Conservation (phyloP, 2,113 vertebrate genomes). For the Cyprinodon brontotheroides region DNA sequence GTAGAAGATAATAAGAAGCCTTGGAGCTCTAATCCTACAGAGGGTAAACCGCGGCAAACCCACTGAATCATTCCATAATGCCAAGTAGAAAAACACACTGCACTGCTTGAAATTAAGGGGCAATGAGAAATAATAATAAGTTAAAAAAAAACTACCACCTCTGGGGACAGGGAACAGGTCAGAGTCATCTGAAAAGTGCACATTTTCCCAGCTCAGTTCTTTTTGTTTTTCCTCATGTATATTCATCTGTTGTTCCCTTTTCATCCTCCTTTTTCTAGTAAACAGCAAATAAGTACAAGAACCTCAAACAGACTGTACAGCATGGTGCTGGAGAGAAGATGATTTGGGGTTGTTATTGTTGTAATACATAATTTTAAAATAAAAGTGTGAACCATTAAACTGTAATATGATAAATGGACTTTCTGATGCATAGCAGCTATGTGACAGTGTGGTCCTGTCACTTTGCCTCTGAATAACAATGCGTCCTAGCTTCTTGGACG, state of each 20-base stretch:
- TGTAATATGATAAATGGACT: too few relatives aligned
- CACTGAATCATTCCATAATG: slow-evolving; percentile 64
- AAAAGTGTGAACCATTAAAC: too few relatives aligned
- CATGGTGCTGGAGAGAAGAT: not conserved
- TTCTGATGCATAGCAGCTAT: too few relatives aligned
- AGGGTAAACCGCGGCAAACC: slow-evolving; percentile 47
- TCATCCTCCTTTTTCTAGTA: slow-evolving; percentile 8
- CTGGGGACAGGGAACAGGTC: slow-evolving; percentile 41
- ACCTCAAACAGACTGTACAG: not conserved
- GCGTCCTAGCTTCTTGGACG: too few relatives aligned
- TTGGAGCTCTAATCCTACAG: slow-evolving; percentile 64
- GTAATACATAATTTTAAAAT: too few relatives aligned
- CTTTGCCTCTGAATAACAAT: too few relatives aligned
- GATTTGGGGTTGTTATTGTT: not conserved
- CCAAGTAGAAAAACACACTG: slow-evolving; percentile 50
- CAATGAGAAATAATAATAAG: too few relatives aligned
- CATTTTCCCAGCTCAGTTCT: slow-evolving; percentile 13
- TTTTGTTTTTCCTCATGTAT: not conserved
- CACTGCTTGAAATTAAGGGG: slow-evolving; percentile 47
- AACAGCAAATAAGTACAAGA: not conserved
- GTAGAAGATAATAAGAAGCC: slow-evolving; percentile 60
- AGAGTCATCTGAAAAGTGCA: slow-evolving; percentile 47
- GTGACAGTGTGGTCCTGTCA: too few relatives aligned
- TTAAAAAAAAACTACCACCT: slow-evolving; percentile 29
- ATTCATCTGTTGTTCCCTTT: not conserved